Evolutionary conservation across 92 coral and sea anemone species (phyloP), one percentile per base, ranked within the genome.

Genomic region (Parazoanthus swiftii): DNA sequence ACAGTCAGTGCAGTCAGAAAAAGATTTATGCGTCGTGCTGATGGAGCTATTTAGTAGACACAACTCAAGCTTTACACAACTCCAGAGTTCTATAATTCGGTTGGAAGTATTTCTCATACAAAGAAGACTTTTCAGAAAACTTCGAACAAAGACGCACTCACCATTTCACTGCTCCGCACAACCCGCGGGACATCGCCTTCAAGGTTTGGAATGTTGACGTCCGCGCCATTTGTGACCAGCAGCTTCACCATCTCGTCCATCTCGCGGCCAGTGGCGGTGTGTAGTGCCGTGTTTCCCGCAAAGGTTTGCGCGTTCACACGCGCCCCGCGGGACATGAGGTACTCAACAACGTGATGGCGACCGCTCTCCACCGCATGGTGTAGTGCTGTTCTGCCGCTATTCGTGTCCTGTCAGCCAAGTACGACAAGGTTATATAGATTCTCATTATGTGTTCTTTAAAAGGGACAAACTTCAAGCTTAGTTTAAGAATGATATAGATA

Each of bases 351-450:
- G 90, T 87, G 87, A 54, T 92, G 81, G 54, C 93, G 94, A 75
- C 94, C 96, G 70, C 95, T 91, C 89, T 97, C 99, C 56, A 97
- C 99, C 75, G 99, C 99, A 79, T 97, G 99, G 82, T 97, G 99
- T 46, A 97, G 92, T 8, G 99, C 90, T 70, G 95, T 95, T 80
- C 99, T 93, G 63, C 99, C 99, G 86, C 99, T 97, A 58, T 92
- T 94, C 38, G 96, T 75, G 86, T 97, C 99, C 99, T 97, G 58
- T 3, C 70, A 29, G 67, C 72, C 42, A 42, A 44, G 18, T 6
- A 23, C 25, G 68, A 25, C 36, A 67, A 43, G 67, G n/a, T n/a
- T 67, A 3, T 3, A 15, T 33, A 10, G 39, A 59, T 7, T 7
- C 29, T 21, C 5, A 58, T 51, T 21, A 20, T 3, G 5, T 9